Base-by-base conservation (phyloP, 1,140 invertebrate genomes). In the Rhopalosiphum padi region DNA sequence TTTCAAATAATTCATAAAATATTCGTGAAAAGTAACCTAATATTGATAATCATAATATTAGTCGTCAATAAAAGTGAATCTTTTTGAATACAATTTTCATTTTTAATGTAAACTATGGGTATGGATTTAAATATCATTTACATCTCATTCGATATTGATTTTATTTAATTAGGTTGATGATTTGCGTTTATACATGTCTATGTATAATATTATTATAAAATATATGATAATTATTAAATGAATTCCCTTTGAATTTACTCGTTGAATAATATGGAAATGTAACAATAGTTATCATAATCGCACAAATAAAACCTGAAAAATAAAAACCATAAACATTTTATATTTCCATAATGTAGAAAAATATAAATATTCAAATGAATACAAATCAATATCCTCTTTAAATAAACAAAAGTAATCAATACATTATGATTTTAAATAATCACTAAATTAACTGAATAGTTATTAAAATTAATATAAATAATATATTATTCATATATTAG, bases 11-110 rank as follows among this genome's bases (percentile, higher is more conserved):
- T 23, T 87, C 30, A 15, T 87, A 43, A 30, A 48, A 48, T 87
- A 46, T 46, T 87, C 83, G 23, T 41, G 7, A 85, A 85, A 85
- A 37, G 23, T 77, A 77, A 77, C n/a, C 60, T 77, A n/a, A n/a
- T 77, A 77, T 77, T n/a, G 30, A 77, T 77, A n/a, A 77, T 77
- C 60, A n/a, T 77, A 77, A 77, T 77, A n/a, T 77, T 35, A 77
- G 60, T 77, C n/a, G 60, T 77, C 15, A 77, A 77, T 77, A 77
- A 77, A 77, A 85, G 37, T 2, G 83, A 41, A 41, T 85, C 23
- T 85, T 85, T 41, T 23, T 41, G 9, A 85, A 85, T 41, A 43
- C 21, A 9, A 25, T 41, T 25, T 43, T 25, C 37, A 1, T 85
- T 77, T 77, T 43, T 37, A 85, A 85, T 85, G 41, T 43, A 37